Base-by-base conservation (phyloP, 2,888 invertebrate species). In the Asteroscopus sphinx region DNA sequence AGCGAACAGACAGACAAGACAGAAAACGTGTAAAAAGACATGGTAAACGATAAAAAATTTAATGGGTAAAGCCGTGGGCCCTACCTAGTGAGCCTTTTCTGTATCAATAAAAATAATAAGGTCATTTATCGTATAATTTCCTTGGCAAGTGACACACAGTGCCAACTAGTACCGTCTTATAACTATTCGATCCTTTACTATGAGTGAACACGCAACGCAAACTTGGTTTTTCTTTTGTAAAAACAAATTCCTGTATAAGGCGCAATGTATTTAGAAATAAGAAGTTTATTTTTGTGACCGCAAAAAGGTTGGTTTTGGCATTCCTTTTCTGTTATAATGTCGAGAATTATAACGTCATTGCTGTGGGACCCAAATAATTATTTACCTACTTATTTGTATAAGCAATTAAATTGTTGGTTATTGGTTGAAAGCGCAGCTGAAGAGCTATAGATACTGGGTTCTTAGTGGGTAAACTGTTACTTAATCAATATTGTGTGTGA, bases 161-260 rank as follows among this genome's bases (percentile, higher is more conserved):
- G 79, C 85, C 83, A 66, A 73, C 67, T 77, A 46, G 85, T 85
- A 71, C 84, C 80, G 68, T 68, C 73, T 67, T 72, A 62, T 67
- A 69, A 60, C 73, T 64, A 69, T 77, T 73, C 77, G 65, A 68
- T 65, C 53, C 75, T 76, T 85, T 80, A 85, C 74, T 77, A 75
- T 52, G 36, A 46, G 52, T 6, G 55, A 73, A 46, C 85, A 85
- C 85, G 76, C 76, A 61, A 75, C 21, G 48, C 55, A 42, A 75
- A 65, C 11, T 56, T 68, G 51, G 0, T 41, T 33, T 53, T 70
- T 53, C 68, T 26, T 46, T 55, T 45, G 8, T n/a, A 9, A 7
- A 49, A 56, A 75, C 49, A 39, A 63, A 58, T 46, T 62, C 55
- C 32, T 37, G 21, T 26, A 44, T 32, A 51, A 47, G 57, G 58